Conservation (phyloP, 2,888 invertebrate genomes). For the Malthinus flaveolus region DNA sequence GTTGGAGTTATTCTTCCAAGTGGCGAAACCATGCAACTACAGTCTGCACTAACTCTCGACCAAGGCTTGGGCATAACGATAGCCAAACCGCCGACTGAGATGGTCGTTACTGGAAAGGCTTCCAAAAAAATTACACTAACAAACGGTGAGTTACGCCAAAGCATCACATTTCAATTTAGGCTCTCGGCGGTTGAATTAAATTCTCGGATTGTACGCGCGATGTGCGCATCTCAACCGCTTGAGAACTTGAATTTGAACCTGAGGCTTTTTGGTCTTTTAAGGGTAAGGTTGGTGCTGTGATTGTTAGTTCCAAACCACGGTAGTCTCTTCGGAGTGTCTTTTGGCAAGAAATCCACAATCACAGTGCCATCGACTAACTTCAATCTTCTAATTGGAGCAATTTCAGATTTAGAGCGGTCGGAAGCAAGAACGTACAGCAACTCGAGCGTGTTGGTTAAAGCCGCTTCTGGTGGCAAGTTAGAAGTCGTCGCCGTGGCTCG, state of each 20-base stretch:
- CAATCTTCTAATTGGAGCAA: not conserved
- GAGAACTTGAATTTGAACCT: no score
- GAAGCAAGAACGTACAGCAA: conserved; percentile 78
- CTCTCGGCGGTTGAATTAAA: no score
- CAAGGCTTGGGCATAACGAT: conserved; percentile 78
- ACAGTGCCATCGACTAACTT: no score
- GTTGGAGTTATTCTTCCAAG: conserved; percentile 87
- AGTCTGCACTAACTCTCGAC: conserved; percentile 75
- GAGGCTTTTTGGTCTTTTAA: no score
- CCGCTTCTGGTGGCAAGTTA: conserved; percentile 75
- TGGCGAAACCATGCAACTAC: conserved; percentile 83
- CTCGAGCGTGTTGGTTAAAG: conserved; percentile 74
- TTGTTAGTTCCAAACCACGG: not conserved
- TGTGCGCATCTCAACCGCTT: no score
- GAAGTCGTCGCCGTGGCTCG: conserved; percentile 78
- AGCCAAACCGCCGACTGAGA: conserved; percentile 48
- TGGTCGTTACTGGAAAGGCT: conserved; percentile 52
- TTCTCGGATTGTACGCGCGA: no score
- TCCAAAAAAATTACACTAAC: conserved; percentile 59
- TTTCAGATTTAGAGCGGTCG: conserved; percentile 66
- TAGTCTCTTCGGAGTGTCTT: no score
- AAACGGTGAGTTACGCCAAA: conserved; percentile 52
- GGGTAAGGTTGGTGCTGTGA: not conserved
- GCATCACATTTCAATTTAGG: no score
- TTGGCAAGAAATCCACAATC: no score